A percentile compares a stretch with the other conserved stretches of the same genome.
Evolutionary conservation across 2,888 invertebrate species (phyloP).

Genomic region (Hybos culiciformis): DNA sequence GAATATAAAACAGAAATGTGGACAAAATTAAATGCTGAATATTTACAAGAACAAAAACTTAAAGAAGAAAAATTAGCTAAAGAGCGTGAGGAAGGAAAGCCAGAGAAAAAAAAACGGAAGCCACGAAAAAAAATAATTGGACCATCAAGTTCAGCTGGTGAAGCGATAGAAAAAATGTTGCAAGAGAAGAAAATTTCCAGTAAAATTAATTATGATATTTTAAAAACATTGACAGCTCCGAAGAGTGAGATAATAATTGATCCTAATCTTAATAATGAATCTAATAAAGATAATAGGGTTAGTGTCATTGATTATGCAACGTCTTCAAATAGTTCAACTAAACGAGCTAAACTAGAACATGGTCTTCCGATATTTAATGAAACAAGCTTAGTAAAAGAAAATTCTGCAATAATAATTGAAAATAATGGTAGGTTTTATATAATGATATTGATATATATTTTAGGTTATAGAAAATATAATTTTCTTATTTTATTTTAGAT

Average conservation of each 20-base stretch:
- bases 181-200: slow-evolving; percentile 90
- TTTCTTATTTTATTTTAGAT: slow-evolving; percentile 15
- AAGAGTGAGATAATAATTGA: slow-evolving; percentile 13
- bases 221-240: slow-evolving; percentile 53
- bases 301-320: background rate
- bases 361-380: slow-evolving; percentile 6
- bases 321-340: background rate
- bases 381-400: background rate
- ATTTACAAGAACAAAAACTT: slow-evolving; percentile 70
- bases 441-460: slow-evolving; percentile 7
- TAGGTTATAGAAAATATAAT: background rate
- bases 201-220: slow-evolving; percentile 96
- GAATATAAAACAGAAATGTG: slow-evolving; percentile 70
- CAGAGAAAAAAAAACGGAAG: slow-evolving; percentile 61
- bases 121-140: slow-evolving; percentile 48
- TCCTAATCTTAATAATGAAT: slow-evolving; percentile 3
- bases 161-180: slow-evolving; percentile 92
- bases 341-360: slow-evolving; percentile 7
- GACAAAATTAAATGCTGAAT: slow-evolving; percentile 78
- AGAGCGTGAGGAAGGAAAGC: slow-evolving; percentile 78
- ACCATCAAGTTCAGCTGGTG: slow-evolving; percentile 58
- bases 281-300: slow-evolving; percentile 5
- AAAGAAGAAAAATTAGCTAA: slow-evolving; percentile 68
- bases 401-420: slow-evolving; percentile 19
- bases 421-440: slow-evolving; percentile 14